A percentile compares a stretch with the other conserved stretches of the same genome.
Evolutionary conservation across 2,113 vertebrate species (phyloP).

Genomic region (Himantopus leucocephalus): DNA sequence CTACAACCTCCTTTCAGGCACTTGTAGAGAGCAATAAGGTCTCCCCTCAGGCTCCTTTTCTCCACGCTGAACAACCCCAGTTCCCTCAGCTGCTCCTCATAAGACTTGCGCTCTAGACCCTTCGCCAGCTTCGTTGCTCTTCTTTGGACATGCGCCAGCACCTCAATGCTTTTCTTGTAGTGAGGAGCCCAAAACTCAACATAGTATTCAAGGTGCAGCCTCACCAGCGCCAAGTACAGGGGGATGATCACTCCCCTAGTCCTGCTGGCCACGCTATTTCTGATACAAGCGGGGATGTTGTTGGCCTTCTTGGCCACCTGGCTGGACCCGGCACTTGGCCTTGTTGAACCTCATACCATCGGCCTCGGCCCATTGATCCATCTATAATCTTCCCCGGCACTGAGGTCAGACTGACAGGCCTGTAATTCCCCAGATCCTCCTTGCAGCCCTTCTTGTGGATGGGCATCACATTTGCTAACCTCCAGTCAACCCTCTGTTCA

Average conservation of each 20-base stretch:
- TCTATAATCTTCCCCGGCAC: too few species aligned
- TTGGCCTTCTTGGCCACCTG: not conserved
- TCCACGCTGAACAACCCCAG: not conserved
- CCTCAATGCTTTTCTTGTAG: not conserved
- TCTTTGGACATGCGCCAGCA: not conserved
- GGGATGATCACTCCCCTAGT: not conserved
- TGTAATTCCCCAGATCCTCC: too few species aligned
- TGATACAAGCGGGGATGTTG: not conserved
- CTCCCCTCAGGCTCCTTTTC: not conserved
- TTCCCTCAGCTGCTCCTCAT: not conserved
- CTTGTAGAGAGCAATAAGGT: not conserved
- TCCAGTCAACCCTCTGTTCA: too few species aligned
- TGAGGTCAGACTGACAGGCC: too few species aligned
- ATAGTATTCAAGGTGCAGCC: not conserved
- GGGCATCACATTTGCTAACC: too few species aligned
- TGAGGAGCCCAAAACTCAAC: not conserved
- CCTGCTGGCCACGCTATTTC: not conserved
- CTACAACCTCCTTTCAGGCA: not conserved
- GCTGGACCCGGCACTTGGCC: too few species aligned
- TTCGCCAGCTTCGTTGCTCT: not conserved
- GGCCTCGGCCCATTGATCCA: too few species aligned
- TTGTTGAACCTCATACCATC: too few species aligned
- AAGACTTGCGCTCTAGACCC: not conserved
- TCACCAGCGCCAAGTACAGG: not conserved
- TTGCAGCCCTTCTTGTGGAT: too few species aligned